phyloP scores from a whole-genome alignment of 2,888 invertebrate genomes.

The Omphaloscelis lunosa region DNA sequence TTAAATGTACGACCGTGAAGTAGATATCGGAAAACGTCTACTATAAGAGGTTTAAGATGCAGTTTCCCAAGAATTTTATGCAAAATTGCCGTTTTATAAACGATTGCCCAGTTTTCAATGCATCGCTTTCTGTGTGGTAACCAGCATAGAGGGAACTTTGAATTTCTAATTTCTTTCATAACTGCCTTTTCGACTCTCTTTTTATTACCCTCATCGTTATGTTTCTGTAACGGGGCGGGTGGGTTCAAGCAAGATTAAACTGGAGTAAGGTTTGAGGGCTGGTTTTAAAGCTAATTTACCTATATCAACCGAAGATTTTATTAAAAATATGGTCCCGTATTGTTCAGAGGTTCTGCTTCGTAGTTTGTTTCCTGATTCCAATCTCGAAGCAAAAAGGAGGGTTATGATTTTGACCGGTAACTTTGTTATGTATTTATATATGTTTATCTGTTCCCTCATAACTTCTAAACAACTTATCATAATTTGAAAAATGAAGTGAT shows the following conservation, averaged over 20 bases:
- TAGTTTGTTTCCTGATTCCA: too few species aligned
- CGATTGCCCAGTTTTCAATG: slow-evolving; percentile 68
- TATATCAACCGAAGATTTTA: neutral
- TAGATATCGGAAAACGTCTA: slow-evolving; percentile 71
- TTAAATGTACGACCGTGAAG: slow-evolving; percentile 65
- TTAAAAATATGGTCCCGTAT: too few species aligned
- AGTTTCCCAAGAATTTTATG: slow-evolving; percentile 74
- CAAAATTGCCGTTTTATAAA: slow-evolving; percentile 78
- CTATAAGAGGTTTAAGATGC: slow-evolving; percentile 73
- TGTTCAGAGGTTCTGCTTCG: too few species aligned
- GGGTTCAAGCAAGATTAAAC: neutral
- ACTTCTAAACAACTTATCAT: too few species aligned
- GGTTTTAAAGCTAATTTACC: neutral
- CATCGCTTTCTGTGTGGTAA: slow-evolving; percentile 56
- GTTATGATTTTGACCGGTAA: too few species aligned
- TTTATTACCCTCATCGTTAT: slow-evolving; percentile 22
- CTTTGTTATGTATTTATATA: too few species aligned
- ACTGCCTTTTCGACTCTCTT: slow-evolving; percentile 26
- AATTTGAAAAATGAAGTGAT: too few species aligned
- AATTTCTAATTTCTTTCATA: slow-evolving; percentile 52
- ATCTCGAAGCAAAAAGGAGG: too few species aligned
- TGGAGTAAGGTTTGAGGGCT: neutral
- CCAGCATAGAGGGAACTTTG: slow-evolving; percentile 56
- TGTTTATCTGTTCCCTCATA: too few species aligned
- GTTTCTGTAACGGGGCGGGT: slow-evolving; percentile 12